Base-by-base conservation (phyloP, 2,888 invertebrate genomes). In the Enchytraeus crypticus region DNA sequence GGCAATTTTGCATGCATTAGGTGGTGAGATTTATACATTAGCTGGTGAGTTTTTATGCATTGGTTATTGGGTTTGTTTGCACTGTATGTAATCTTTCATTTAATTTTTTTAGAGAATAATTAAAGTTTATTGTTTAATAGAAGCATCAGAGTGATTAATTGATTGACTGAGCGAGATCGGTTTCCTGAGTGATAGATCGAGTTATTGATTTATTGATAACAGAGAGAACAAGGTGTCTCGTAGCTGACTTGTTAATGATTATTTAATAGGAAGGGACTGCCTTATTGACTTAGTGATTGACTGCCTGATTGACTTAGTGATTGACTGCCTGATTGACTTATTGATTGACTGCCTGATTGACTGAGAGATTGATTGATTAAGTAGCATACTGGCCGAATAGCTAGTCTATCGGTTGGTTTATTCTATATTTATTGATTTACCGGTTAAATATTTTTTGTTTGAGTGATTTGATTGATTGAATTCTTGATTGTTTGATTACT, bases 401-500 rank as follows among this genome's bases (percentile, higher is more conserved):
- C 38, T 11, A 18, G 18, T 8, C 38, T 38, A 18, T 38, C 18
- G 38, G 18, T 38, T 38, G 38, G 38, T 18, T 38, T n/a, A n/a
- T n/a, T n/a, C n/a, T n/a, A n/a, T n/a, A n/a, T n/a, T n/a, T n/a
- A n/a, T n/a, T n/a, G n/a, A n/a, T n/a, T n/a, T n/a, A n/a, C n/a
- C n/a, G n/a, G n/a, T n/a, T n/a, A n/a, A n/a, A n/a, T 38, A 18
- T 18, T 38, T 8, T 38, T 38, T 38, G 38, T 8, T 38, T 38
- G 38, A 11, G 18, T 11, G 38, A 23, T 14, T 14, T 11, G 14
- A 8, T 33, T 21, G 5, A 21, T 11, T 23, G 23, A 38, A 18
- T 21, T 43, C 14, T n/a, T n/a, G n/a, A 21, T 2, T 30, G 57
- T 56, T 27, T 49, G 8, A 55, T 60, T 53, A 59, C 60, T 74